Percentiles rank a stretch among this genome's conserved stretches.
phyloP scores from a whole-genome alignment of 2,797 vertebrate species.

The Intellagama lesueurii region DNA sequence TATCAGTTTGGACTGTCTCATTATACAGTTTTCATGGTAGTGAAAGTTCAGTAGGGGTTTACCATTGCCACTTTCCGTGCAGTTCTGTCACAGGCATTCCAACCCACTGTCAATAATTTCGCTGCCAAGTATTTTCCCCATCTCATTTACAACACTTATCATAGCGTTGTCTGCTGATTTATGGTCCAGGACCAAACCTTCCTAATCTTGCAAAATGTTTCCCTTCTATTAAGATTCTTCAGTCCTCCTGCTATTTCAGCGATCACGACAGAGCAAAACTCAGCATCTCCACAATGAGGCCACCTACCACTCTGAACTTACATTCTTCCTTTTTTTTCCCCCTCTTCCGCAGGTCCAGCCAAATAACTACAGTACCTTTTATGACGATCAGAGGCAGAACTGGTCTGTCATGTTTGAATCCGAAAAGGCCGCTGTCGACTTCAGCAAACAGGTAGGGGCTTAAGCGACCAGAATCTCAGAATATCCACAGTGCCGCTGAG shows the following conservation, averaged over 20 bases:
- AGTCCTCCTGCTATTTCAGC: background rate
- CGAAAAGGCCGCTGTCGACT: slow-evolving; percentile 86
- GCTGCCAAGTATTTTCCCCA: too few relatives aligned
- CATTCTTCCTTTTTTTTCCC: background rate
- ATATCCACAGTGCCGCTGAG: too few relatives aligned
- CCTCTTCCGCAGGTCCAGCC: slow-evolving; percentile 84
- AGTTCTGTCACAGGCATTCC: too few relatives aligned
- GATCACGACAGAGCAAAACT: background rate
- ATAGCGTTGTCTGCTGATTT: background rate
- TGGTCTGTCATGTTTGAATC: slow-evolving; percentile 98
- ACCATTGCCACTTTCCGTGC: too few relatives aligned
- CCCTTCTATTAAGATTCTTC: background rate
- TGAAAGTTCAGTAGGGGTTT: too few relatives aligned
- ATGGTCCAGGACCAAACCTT: background rate
- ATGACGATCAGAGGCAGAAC: slow-evolving; percentile 96
- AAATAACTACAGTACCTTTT: slow-evolving; percentile 95
- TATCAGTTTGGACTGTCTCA: too few relatives aligned
- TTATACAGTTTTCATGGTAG: too few relatives aligned
- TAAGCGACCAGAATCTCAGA: too few relatives aligned
- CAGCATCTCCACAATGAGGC: background rate
- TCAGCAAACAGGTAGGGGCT: slow-evolving; percentile 88
- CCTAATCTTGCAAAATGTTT: background rate
- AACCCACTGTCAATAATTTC: too few relatives aligned
- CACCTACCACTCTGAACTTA: background rate
- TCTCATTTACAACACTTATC: too few relatives aligned